A percentile compares a stretch with the other conserved stretches of the same genome.
Conservation (phyloP, 1,140 invertebrate species). For the Drosophila pallidifrons region DNA sequence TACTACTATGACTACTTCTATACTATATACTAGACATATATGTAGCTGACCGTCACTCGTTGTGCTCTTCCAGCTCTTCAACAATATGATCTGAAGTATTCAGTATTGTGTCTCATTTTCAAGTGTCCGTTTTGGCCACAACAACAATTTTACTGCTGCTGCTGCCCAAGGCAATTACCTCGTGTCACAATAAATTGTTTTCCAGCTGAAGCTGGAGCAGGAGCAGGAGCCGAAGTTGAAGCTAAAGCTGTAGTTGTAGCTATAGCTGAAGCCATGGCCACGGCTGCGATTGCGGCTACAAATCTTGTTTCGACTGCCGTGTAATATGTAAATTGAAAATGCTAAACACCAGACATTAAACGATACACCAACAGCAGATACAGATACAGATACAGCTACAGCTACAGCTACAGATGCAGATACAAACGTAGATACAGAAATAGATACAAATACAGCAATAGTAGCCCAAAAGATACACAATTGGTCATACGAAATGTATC, state of each 20-base stretch:
- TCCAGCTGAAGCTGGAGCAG: not conserved
- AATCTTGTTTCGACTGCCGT: constrained; percentile 78
- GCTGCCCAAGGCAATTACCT: constrained; percentile 73
- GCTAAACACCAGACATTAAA: constrained; percentile 80
- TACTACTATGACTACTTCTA: not conserved
- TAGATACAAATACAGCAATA: constrained; percentile 6
- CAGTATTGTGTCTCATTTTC: not conserved
- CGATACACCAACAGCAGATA: constrained; percentile 48
- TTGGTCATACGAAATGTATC: not conserved
- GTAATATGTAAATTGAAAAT: constrained; percentile 83
- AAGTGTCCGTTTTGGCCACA: constrained; percentile 19
- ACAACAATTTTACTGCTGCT: constrained; percentile 39
- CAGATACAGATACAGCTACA: constrained; percentile 26
- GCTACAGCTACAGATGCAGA: constrained; percentile 36
- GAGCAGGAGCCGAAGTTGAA: not conserved
- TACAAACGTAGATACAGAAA: constrained; percentile 7
- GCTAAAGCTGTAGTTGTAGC: not conserved
- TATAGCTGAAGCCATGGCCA: not conserved
- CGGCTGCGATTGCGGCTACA: constrained; percentile 50
- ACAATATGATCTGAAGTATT: constrained; percentile 31
- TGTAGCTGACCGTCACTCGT: constrained; percentile 31
- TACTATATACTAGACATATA: constrained; percentile 11
- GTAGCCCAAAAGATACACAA: constrained; percentile 3
- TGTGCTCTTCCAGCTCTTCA: not conserved
- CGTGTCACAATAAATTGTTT: constrained; percentile 82